A percentile compares a stretch with the other conserved stretches of the same genome.
Evolutionary conservation across 2,888 invertebrate genomes (phyloP).

Genomic region (Drosophila kuntzei): DNA sequence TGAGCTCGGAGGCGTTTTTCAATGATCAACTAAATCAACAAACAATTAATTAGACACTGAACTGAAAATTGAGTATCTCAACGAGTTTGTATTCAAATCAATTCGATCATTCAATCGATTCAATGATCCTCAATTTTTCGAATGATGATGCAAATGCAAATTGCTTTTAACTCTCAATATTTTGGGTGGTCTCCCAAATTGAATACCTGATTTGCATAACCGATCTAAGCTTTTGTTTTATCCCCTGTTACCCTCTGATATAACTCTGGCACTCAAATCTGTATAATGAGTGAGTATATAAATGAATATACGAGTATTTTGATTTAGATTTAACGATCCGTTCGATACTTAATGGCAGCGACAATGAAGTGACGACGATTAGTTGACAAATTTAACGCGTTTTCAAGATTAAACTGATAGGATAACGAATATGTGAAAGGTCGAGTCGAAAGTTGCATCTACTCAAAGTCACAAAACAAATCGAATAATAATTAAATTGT

Average conservation of each 20-base stretch:
- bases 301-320: slow-evolving; percentile 21
- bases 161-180: slow-evolving; percentile 55
- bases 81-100: slow-evolving; percentile 44
- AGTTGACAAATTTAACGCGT: slow-evolving; percentile 56
- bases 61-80: slow-evolving; percentile 27
- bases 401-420: slow-evolving; percentile 44
- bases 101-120: slow-evolving; percentile 28
- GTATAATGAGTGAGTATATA: slow-evolving; percentile 19
- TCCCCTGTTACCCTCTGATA: slow-evolving; percentile 8
- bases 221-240: slow-evolving; percentile 64
- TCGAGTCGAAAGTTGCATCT: neutral
- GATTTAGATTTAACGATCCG: slow-evolving; percentile 36
- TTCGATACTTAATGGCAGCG: slow-evolving; percentile 43
- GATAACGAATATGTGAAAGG: slow-evolving; percentile 20
- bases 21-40: slow-evolving; percentile 78
- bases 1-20: slow-evolving; percentile 65
- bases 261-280: slow-evolving; percentile 30
- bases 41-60: slow-evolving; percentile 74
- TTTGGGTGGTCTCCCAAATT: slow-evolving; percentile 25
- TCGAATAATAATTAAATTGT: neutral
- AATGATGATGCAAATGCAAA: slow-evolving; percentile 70
- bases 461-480: neutral
- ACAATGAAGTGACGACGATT: slow-evolving; percentile 74
- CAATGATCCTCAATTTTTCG: slow-evolving; percentile 41
- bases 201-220: slow-evolving; percentile 65